Percentiles rank a stretch among this genome's conserved stretches.
Conservation (phyloP, 2,113 vertebrate species). For the Orycteropus afer region DNA sequence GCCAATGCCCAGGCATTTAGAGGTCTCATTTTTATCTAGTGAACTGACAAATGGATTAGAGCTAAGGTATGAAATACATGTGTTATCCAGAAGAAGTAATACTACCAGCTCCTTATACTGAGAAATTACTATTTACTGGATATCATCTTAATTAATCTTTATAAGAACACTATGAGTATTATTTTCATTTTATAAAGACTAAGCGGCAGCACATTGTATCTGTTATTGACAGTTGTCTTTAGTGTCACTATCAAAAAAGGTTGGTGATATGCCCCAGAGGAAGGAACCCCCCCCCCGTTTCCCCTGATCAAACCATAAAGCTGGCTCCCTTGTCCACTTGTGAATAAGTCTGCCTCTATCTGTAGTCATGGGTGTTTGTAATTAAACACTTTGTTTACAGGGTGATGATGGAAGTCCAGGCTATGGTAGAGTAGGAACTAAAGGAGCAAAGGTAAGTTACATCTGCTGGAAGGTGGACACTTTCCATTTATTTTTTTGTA, state of each 20-base stretch:
- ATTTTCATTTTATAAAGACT: background rate
- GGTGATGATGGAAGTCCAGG: slow-evolving; percentile 78
- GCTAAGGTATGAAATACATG: background rate
- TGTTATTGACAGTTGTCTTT: background rate
- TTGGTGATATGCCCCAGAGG: background rate
- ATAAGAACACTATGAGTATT: background rate
- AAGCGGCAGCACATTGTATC: background rate
- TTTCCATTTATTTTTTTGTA: background rate
- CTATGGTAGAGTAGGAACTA: slow-evolving; percentile 75
- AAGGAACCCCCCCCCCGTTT: background rate
- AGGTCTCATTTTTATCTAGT: background rate
- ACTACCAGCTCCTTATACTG: background rate
- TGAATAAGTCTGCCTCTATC: background rate
- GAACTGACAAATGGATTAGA: background rate
- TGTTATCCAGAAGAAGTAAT: background rate
- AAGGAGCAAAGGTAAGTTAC: slow-evolving; percentile 83
- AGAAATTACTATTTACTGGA: background rate
- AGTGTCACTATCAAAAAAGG: no score
- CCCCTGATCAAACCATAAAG: background rate
- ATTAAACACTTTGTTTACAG: slow-evolving; percentile 66
- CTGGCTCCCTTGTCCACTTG: background rate
- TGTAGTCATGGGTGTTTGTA: background rate
- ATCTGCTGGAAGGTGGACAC: background rate
- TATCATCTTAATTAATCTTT: background rate
- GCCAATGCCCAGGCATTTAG: background rate